Percentiles rank a stretch among this genome's conserved stretches.
These are phyloP conservation scores for Bimastos eiseni DNA, from an alignment of 2,888 invertebrate genomes.

Conservation along the genomic window DNA sequence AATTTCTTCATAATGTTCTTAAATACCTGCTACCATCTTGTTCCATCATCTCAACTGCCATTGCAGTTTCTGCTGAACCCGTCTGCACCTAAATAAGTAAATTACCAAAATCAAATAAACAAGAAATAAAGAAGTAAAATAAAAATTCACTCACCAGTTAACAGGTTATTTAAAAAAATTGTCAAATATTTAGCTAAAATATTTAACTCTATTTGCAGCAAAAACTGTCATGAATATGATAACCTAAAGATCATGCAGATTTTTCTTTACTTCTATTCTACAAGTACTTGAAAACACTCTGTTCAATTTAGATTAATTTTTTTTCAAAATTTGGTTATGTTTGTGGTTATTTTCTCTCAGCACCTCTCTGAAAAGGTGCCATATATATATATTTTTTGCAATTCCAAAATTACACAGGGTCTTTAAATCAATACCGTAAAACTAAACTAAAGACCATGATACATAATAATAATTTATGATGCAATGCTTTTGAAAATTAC, in stretches of 20 bases:
- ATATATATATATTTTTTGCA: too few species aligned
- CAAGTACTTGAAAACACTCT: too few species aligned
- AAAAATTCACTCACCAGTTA: not conserved
- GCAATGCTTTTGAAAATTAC: too few species aligned
- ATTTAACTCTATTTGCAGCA: not conserved
- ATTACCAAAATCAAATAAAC: not conserved
- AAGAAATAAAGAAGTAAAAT: not conserved
- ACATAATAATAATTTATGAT: too few species aligned
- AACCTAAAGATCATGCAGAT: not conserved
- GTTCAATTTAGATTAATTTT: too few species aligned
- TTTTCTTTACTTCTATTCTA: too few species aligned
- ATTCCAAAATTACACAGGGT: too few species aligned
- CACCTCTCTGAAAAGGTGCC: too few species aligned
- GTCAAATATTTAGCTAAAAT: not conserved
- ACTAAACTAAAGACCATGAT: too few species aligned
- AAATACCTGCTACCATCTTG: conserved; percentile 7
- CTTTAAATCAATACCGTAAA: too few species aligned
- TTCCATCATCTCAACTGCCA: conserved; percentile 22
- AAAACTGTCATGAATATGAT: not conserved
- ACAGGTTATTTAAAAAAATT: not conserved
- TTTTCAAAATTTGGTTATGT: too few species aligned
- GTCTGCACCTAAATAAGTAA: conserved; percentile 30
- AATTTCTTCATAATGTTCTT: not conserved
- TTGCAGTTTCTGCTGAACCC: not conserved
- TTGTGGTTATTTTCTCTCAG: too few species aligned